Evolutionary conservation across 2,888 invertebrate genomes (phyloP).

Genomic region (Leptopilina drosophilae): DNA sequence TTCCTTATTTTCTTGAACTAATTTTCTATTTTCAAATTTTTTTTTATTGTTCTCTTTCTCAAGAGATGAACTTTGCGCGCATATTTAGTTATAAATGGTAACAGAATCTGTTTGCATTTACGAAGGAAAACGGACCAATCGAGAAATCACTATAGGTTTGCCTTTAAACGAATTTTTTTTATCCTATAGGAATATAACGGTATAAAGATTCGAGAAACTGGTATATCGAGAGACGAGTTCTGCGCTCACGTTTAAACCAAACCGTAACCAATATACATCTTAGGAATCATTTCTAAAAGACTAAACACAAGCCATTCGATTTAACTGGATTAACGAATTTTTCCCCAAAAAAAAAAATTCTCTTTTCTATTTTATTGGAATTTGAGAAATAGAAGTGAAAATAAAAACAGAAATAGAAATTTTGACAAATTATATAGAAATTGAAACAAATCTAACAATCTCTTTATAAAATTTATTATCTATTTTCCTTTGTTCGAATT

Average conservation of each 20-base stretch:
- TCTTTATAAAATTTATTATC: too few relatives aligned
- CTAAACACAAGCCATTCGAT: too few relatives aligned
- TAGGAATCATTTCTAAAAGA: too few relatives aligned
- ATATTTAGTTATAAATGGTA: constrained; percentile 15
- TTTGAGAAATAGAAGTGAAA: too few relatives aligned
- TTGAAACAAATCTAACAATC: too few relatives aligned
- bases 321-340: neutral
- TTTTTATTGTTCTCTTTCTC: too few relatives aligned
- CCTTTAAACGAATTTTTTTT: constrained; percentile 35
- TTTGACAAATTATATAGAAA: too few relatives aligned
- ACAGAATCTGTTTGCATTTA: constrained; percentile 29
- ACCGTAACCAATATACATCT: neutral
- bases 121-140: constrained; percentile 20
- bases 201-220: constrained; percentile 35
- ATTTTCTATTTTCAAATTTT: too few relatives aligned
- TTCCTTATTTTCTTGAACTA: too few relatives aligned
- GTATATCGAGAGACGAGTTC: constrained; percentile 26
- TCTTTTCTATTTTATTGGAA: neutral
- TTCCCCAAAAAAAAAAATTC: neutral
- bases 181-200: constrained; percentile 33
- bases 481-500: too few relatives aligned
- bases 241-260: neutral
- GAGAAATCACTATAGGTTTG: constrained; percentile 35
- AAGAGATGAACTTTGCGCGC: too few relatives aligned
- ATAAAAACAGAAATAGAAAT: too few relatives aligned